Evolutionary conservation across 2,797 vertebrate species (phyloP), one percentile per base, ranked within the genome.

Genomic region (Gallinago stenura): DNA sequence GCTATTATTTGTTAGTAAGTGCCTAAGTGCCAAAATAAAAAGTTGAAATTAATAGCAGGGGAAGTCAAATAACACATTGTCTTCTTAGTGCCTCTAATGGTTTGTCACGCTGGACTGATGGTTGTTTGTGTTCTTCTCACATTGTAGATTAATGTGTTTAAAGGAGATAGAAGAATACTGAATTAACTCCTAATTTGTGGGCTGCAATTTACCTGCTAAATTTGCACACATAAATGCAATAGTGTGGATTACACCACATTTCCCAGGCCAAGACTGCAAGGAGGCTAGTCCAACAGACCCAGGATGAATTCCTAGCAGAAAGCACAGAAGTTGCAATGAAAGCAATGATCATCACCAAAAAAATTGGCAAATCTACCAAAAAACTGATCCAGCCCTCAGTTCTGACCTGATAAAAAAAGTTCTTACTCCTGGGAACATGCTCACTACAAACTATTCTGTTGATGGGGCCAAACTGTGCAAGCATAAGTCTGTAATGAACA

Each of bases 381-480:
- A 83, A n/a, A 1, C 1, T 19, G 3, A 0, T 37, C 26, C 37
- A 50, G 12, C 18, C 43, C 28, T 50, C 26, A 28, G 4, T 54
- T 64, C 22, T 41, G 33, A 69, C 19, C 22, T 30, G 3, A 26
- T 1, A 6, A 24, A 53, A 51, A 33, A 15, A 13, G 0, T 39
- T 30, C 9, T 46, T 56, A 1, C 16, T 91, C 13, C 31, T 70
- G 30, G 31, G 13, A 83, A 31, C n/a, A 31, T 5, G 7, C 8
- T 71, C 2, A 10, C 1, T 57, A 45, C 30, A 56, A 57, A 58
- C 5, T 31, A 3, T 11, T 69, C 16, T 33, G 26, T 54, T 80
- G 51, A 25, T 28, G 30, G 10, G 10, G 2, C 19, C 48, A 80
- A 26, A 54, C 4, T 39, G 6, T 53, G 13, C 22, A 39, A 62